Conservation (phyloP, 1,140 invertebrate species). For the Platyscapa corneri region DNA sequence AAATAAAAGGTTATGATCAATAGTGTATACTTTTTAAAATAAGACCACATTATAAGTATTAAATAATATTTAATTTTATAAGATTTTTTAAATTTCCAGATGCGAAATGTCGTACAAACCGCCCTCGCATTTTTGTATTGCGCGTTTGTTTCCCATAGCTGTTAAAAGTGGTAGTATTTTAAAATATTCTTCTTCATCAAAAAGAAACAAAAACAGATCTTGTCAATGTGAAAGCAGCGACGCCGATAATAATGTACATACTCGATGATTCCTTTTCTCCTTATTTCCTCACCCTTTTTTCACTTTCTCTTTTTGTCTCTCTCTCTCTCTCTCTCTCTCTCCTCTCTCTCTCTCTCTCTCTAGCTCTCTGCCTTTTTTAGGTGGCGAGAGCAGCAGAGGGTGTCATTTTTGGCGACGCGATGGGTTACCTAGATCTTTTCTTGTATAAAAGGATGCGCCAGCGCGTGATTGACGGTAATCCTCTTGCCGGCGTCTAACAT, state of each 20-base stretch:
- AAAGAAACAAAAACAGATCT: conserved; percentile 23
- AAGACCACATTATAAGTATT: neutral
- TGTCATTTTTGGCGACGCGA: conserved; percentile 50
- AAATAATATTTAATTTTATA: neutral
- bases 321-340: neutral
- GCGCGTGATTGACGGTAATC: conserved; percentile 93
- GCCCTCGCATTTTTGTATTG: conserved; percentile 13
- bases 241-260: conserved; percentile 50
- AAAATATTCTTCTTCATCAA: neutral
- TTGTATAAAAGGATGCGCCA: conserved; percentile 97
- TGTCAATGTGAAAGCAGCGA: conserved; percentile 1
- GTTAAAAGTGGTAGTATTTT: neutral
- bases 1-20: neutral
- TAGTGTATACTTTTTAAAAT: neutral
- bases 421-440: conserved; percentile 85
- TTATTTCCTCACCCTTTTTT: neutral
- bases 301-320: neutral
- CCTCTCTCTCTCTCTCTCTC: neutral
- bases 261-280: conserved; percentile 29
- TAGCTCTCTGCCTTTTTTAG: neutral
- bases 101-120: neutral
- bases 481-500: conserved; percentile 95
- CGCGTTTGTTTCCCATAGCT: neutral
- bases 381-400: conserved; percentile 2
- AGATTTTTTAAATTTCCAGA: neutral